phyloP scores from a whole-genome alignment of 1,140 invertebrate species.

The Apolygus lucorum region DNA sequence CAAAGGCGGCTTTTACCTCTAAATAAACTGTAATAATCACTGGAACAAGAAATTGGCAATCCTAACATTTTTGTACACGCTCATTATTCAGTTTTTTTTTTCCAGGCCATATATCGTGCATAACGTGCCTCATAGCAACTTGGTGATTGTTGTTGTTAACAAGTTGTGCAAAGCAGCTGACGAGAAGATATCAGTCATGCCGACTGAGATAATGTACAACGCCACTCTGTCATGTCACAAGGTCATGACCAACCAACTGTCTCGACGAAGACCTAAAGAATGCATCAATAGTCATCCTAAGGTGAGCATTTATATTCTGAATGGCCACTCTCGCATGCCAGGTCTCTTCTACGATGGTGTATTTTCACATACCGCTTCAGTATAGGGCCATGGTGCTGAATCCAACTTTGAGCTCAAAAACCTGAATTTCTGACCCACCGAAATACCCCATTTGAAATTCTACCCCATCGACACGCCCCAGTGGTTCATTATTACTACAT shows the following conservation, averaged over 20 bases:
- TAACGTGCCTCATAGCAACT: conserved; percentile 69
- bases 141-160: conserved; percentile 73
- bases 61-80: not conserved
- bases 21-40: not conserved
- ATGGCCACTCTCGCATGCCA: not conserved
- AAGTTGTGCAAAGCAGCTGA: conserved; percentile 46
- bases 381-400: not conserved
- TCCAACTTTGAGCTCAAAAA: too few species aligned
- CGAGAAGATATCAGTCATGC: conserved; percentile 37
- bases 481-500: not conserved
- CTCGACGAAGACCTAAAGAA: conserved; percentile 38
- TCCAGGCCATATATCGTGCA: conserved; percentile 71
- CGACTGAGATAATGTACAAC: conserved; percentile 38
- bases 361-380: too few species aligned
- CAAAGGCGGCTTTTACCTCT: not conserved
- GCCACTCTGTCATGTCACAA: conserved; percentile 35
- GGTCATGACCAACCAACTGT: conserved; percentile 33
- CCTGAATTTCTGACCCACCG: too few species aligned
- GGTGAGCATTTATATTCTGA: conserved; percentile 34
- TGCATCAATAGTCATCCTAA: conserved; percentile 42
- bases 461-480: not conserved
- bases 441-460: not conserved
- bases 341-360: too few species aligned
- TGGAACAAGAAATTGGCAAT: not conserved
- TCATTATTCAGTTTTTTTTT: conserved; percentile 17